A percentile compares a stretch with the other conserved stretches of the same genome.
phyloP scores from a whole-genome alignment of 2,888 invertebrate genomes.

The Microplitis deprimator region DNA sequence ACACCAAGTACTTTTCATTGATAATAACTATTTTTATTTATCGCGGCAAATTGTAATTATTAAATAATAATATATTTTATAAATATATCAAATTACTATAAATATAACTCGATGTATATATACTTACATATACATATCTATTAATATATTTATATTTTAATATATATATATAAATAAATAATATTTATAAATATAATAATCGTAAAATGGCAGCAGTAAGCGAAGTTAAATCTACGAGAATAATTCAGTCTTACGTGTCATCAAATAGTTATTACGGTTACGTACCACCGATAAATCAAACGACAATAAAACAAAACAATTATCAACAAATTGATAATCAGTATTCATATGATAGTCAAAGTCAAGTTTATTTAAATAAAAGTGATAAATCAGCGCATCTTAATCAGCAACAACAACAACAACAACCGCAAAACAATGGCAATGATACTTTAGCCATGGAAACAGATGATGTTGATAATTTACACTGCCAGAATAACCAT shows the following conservation, averaged over 20 bases:
- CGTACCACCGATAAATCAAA: constrained; percentile 55
- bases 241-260: constrained; percentile 58
- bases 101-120: background rate
- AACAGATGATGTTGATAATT: constrained; percentile 58
- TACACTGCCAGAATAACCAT: constrained; percentile 60
- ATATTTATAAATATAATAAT: background rate
- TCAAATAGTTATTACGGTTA: constrained; percentile 65
- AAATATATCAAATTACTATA: background rate
- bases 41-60: background rate
- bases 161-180: background rate
- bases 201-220: constrained; percentile 57
- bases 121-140: background rate
- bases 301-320: constrained; percentile 26
- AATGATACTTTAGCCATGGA: constrained; percentile 56
- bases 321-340: constrained; percentile 24
- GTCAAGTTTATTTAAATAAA: constrained; percentile 6
- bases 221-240: constrained; percentile 50
- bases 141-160: background rate
- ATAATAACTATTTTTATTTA: constrained; percentile 12
- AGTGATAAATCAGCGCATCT: constrained; percentile 27
- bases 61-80: background rate
- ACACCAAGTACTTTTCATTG: background rate
- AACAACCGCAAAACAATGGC: constrained; percentile 28
- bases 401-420: constrained; percentile 25
- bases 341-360: background rate